Conservation (phyloP, 2,113 vertebrate species). For the Myrmecobius fasciatus region DNA sequence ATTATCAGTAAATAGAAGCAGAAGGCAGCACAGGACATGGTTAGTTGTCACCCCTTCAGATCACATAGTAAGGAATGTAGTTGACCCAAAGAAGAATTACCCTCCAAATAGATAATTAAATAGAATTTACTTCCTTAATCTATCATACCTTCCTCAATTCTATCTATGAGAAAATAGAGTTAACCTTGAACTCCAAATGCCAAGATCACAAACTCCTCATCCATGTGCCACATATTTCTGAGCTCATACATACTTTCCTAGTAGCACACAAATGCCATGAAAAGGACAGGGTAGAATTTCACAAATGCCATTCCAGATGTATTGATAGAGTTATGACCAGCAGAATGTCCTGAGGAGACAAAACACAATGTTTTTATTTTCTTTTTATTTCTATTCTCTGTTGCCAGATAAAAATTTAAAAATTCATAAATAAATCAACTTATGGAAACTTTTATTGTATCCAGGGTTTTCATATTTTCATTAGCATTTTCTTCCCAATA, state of each 20-base stretch:
- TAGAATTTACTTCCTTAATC: not conserved
- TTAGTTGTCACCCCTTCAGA: not conserved
- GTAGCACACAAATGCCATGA: not conserved
- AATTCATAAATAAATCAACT: not conserved
- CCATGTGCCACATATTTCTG: constrained; percentile 52
- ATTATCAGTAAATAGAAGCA: not conserved
- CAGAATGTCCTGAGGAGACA: not conserved
- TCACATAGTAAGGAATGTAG: not conserved
- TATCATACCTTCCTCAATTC: not conserved
- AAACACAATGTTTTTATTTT: not conserved
- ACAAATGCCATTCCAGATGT: constrained; percentile 25
- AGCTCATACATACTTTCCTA: constrained; percentile 67
- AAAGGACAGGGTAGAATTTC: constrained; percentile 42
- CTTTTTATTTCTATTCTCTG: not conserved
- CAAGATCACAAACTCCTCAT: constrained; percentile 51
- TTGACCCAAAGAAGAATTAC: not conserved
- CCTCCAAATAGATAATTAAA: not conserved
- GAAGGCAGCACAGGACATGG: too few species aligned
- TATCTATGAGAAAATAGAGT: constrained; percentile 46
- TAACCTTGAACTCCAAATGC: constrained; percentile 69
- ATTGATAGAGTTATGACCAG: not conserved
- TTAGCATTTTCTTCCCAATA: not conserved
- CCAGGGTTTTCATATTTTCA: not conserved
- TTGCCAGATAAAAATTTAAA: not conserved
- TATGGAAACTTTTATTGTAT: not conserved